Evolutionary conservation across 2,797 vertebrate species (phyloP).

Genomic region (Characodon lateralis): DNA sequence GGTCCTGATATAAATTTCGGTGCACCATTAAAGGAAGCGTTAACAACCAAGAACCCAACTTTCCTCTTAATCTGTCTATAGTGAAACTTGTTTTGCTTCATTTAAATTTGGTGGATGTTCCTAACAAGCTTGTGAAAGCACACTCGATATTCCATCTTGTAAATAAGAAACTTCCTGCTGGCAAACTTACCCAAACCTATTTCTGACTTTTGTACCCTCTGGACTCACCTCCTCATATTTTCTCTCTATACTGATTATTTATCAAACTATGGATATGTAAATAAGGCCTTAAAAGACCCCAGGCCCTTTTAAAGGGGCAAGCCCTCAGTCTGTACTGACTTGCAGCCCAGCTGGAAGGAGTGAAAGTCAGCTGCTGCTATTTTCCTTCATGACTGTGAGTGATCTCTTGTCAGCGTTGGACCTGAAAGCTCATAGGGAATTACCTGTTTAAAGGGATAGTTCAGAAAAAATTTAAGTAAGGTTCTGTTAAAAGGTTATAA

Average conservation of each 20-base stretch:
- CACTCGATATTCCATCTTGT: slow-evolving; percentile 48
- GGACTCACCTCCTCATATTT: slow-evolving; percentile 25
- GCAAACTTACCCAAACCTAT: slow-evolving; percentile 22
- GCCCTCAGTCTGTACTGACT: slow-evolving; percentile 24
- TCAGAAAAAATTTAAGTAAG: neutral
- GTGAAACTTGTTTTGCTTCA: slow-evolving; percentile 24
- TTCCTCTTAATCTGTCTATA: slow-evolving; percentile 21
- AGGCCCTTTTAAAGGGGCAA: slow-evolving; percentile 31
- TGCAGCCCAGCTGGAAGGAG: slow-evolving; percentile 27
- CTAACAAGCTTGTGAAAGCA: slow-evolving; percentile 34
- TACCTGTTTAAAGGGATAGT: slow-evolving; percentile 47
- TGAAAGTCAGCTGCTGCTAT: slow-evolving; percentile 30
- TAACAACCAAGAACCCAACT: slow-evolving; percentile 19
- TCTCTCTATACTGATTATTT: slow-evolving; percentile 34
- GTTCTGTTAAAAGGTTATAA: neutral
- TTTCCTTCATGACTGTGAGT: slow-evolving; percentile 55
- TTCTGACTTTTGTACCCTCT: slow-evolving; percentile 20
- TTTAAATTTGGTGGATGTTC: slow-evolving; percentile 33
- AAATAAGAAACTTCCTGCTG: slow-evolving; percentile 45
- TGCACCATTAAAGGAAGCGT: slow-evolving; percentile 22
- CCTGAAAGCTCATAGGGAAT: slow-evolving; percentile 56
- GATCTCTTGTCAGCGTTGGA: slow-evolving; percentile 51
- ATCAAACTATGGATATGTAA: slow-evolving; percentile 26
- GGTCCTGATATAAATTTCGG: slow-evolving; percentile 23
- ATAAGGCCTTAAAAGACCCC: slow-evolving; percentile 13